Base-by-base conservation (phyloP, 2,888 invertebrate species). In the Liposcelis brunnea region DNA sequence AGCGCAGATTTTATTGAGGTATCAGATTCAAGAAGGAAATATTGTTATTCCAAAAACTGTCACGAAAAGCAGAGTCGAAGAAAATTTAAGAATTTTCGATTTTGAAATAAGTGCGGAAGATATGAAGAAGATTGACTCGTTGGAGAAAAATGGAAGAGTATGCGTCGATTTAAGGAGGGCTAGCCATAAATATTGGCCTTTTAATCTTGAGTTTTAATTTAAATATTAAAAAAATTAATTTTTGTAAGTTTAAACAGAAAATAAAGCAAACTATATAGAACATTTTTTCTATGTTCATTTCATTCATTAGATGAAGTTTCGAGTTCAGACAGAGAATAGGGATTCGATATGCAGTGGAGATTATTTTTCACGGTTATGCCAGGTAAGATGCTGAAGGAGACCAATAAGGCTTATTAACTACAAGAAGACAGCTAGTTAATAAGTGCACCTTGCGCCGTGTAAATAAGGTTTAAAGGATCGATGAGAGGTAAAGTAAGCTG, bases 1-100 rank as follows among this genome's bases (percentile, higher is more conserved):
- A 1, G 81, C 81, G 1, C 82, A 84, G 61, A 21, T 40, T 40
- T n/a, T 40, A 12, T n/a, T 40, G n/a, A 14, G 19, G 7, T 40
- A 40, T 21, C 59, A 73, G 59, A 58, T 75, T 43, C 81, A 87
- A 55, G 71, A 78, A 33, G 79, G 75, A 3, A 68, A 75, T 50
- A 72, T 81, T 32, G 78, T 80, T 32, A 84, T 89, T 50, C 87
- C 89, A 0, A 90, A 89, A 60, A 85, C 85, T 0, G 81, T 84
- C 12, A 85, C 71, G 1, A 77, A 77, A 53, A 63, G 71, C 0
- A 69, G 80, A 54, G 77, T 84, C 58, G 66, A 67, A 44, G 70
- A 77, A 56, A 78, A 90, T 62, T 73, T 80, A 52, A 58, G 80
- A 49, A 76, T 87, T 10, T 75, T 79, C 51, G 80, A 84, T 63